Conservation (phyloP, 2,888 invertebrate species). For the Blastobasis lacticolella region DNA sequence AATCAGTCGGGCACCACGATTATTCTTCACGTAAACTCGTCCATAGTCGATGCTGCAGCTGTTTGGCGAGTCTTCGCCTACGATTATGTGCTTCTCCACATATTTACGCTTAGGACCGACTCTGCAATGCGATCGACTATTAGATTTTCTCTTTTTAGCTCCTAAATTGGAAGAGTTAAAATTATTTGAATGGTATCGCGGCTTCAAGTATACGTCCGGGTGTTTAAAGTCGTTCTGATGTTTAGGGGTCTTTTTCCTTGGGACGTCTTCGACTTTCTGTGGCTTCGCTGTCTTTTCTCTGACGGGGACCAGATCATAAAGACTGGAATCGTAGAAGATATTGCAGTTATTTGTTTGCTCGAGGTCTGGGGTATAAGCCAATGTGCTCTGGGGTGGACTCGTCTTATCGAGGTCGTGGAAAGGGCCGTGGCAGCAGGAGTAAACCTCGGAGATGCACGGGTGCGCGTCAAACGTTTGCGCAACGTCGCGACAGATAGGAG, state of each 20-base stretch:
- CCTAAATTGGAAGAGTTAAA: neutral
- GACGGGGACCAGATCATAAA: constrained; percentile 54
- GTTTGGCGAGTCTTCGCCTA: neutral
- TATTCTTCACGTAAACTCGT: constrained; percentile 30
- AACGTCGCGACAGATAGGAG: constrained; percentile 45
- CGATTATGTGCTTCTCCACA: neutral
- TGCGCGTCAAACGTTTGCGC: constrained; percentile 1
- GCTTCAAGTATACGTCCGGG: constrained; percentile 17
- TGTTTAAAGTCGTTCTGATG: constrained; percentile 19
- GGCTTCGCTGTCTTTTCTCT: constrained; percentile 37
- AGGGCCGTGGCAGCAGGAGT: constrained; percentile 43
- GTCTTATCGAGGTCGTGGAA: constrained; percentile 44
- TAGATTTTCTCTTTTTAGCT: constrained; percentile 1
- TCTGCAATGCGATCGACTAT: neutral
- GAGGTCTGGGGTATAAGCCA: neutral
- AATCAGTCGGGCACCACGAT: neutral
- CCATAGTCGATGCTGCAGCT: constrained; percentile 13
- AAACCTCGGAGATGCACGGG: constrained; percentile 34
- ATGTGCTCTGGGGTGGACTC: constrained; percentile 7
- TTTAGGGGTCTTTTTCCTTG: constrained; percentile 20
- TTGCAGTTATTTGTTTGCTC: neutral
- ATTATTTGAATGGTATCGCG: constrained; percentile 12
- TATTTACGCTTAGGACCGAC: neutral
- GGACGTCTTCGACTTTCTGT: constrained; percentile 20
- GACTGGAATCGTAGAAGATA: constrained; percentile 44